These are phyloP conservation scores for Phataginus tetradactyla DNA, from an alignment of 2,797 vertebrate genomes.

Conservation along the genomic window DNA sequence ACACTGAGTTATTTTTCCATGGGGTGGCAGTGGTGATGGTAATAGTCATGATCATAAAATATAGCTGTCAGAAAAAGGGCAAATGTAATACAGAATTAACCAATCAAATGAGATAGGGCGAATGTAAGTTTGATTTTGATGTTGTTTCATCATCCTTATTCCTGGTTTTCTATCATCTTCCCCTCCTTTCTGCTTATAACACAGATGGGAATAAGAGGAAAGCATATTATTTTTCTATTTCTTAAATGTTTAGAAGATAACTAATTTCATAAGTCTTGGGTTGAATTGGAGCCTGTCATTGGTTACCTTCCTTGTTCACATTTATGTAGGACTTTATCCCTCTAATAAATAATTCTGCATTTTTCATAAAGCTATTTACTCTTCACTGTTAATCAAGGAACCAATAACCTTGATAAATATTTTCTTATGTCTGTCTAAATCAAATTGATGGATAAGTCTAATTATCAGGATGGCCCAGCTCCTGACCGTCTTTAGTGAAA, in stretches of 20 bases:
- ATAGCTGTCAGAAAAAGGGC: background rate
- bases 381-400: background rate
- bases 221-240: background rate
- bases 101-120: background rate
- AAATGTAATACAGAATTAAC: background rate
- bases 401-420: constrained; percentile 17
- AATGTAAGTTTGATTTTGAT: background rate
- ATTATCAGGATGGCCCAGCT: background rate
- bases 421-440: background rate
- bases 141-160: background rate
- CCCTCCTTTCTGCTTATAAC: background rate
- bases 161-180: background rate
- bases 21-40: background rate
- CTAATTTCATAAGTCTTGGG: background rate
- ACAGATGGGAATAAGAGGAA: background rate
- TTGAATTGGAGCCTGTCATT: background rate
- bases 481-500: background rate
- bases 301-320: background rate
- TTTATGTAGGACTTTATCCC: constrained; percentile 25
- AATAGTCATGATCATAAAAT: background rate
- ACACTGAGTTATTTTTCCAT: background rate
- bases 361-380: background rate
- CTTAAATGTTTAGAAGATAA: background rate
- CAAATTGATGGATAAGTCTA: background rate
- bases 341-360: background rate